Conservation (phyloP, 1,140 invertebrate genomes). For the Atopsyche davidsoni region DNA sequence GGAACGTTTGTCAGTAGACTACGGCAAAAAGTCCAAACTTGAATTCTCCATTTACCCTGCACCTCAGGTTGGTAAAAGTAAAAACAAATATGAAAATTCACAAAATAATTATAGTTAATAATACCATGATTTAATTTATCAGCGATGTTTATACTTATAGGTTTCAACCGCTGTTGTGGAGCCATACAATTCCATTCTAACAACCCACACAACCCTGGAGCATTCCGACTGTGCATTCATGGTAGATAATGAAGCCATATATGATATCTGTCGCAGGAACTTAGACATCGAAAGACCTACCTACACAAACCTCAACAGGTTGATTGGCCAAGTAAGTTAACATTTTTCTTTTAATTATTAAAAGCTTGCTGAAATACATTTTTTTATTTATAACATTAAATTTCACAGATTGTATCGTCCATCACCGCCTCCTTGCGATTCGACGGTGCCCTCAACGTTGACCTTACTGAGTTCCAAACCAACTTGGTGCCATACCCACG, state of each 20-base stretch:
- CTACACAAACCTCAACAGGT: conserved; percentile 72
- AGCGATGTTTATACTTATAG: conserved; percentile 33
- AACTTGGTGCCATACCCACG: conserved; percentile 78
- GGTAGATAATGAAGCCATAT: conserved; percentile 87
- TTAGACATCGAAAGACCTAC: conserved; percentile 80
- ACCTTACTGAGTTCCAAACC: conserved; percentile 86
- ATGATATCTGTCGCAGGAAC: conserved; percentile 82
- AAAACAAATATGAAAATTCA: conserved; percentile 7
- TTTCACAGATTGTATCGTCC: conserved; percentile 64
- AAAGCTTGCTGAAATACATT: conserved; percentile 1
- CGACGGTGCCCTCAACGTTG: conserved; percentile 82
- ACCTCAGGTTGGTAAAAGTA: no score
- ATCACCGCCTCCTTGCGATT: conserved; percentile 82
- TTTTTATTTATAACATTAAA: conserved; percentile 9
- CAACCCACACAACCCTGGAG: conserved; percentile 73
- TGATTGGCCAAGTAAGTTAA: conserved; percentile 68
- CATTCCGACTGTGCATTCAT: conserved; percentile 80
- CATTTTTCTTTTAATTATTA: conserved; percentile 3
- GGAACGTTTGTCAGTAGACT: conserved; percentile 74
- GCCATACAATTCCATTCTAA: conserved; percentile 77
- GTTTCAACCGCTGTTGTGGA: conserved; percentile 79
- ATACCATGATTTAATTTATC: background rate
- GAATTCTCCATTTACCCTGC: conserved; percentile 83
- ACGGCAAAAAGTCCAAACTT: conserved; percentile 75
- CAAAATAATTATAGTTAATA: background rate